phyloP scores from a whole-genome alignment of 2,888 invertebrate species.

The Mycalesis mineus region DNA sequence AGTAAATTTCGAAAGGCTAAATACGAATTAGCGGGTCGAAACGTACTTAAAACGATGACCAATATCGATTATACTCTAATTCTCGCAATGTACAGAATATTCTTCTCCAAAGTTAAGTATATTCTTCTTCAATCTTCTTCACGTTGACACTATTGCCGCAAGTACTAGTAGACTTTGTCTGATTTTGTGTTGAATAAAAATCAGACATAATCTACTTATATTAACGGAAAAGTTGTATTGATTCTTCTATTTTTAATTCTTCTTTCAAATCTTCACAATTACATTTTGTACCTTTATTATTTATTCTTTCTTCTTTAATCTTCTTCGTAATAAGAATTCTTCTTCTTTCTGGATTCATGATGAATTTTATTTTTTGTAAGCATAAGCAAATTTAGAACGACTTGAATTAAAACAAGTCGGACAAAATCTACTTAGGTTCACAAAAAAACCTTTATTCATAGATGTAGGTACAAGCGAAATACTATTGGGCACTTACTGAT shows the following conservation, averaged over 20 bases:
- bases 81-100: neutral
- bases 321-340: neutral
- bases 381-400: slow-evolving; percentile 35
- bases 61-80: neutral
- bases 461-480: too few relatives aligned
- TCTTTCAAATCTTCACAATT: neutral
- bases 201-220: slow-evolving; percentile 46
- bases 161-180: slow-evolving; percentile 37
- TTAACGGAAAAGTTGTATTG: slow-evolving; percentile 28
- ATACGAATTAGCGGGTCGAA: slow-evolving; percentile 40
- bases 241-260: neutral
- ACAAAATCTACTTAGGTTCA: slow-evolving; percentile 34
- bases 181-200: slow-evolving; percentile 36
- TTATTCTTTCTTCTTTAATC: neutral
- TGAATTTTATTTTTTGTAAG: slow-evolving; percentile 14
- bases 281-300: neutral
- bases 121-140: neutral
- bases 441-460: too few relatives aligned
- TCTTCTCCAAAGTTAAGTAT: neutral
- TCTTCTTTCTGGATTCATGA: neutral
- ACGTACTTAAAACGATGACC: slow-evolving; percentile 48
- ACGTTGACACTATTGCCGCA: slow-evolving; percentile 24
- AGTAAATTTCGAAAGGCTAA: slow-evolving; percentile 45
- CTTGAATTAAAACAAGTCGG: slow-evolving; percentile 35
- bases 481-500: too few relatives aligned